These are phyloP conservation scores for Microtus richardsoni DNA, from an alignment of 2,113 vertebrate species.

Conservation along the genomic window DNA sequence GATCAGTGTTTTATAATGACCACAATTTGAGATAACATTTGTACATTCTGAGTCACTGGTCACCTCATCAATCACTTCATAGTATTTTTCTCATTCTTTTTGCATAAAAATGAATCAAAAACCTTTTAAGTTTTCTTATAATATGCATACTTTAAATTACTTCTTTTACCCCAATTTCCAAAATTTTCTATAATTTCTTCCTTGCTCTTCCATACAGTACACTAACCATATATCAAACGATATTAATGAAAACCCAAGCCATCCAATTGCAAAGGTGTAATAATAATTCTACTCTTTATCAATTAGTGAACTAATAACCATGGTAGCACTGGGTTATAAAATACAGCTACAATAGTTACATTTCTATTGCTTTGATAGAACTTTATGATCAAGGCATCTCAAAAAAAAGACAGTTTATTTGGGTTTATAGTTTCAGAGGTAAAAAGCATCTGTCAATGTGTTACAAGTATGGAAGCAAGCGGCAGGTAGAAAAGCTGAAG, in stretches of 20 bases:
- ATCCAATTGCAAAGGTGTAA: not conserved
- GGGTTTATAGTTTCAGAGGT: not conserved
- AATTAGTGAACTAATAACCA: not conserved
- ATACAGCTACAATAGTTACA: not conserved
- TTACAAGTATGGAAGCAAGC: not conserved
- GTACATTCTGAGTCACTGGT: not conserved
- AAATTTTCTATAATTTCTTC: not conserved
- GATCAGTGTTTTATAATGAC: not conserved
- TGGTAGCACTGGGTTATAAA: not conserved
- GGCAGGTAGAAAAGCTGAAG: not conserved
- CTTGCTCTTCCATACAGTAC: not conserved
- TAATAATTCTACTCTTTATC: not conserved
- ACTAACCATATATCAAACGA: not conserved
- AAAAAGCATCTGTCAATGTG: not conserved
- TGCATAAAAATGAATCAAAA: not conserved
- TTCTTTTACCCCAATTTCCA: not conserved
- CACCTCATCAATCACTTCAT: not conserved
- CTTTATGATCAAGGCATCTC: not conserved
- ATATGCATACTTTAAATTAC: not conserved
- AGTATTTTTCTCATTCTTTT: not conserved
- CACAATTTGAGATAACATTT: not conserved
- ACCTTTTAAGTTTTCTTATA: not conserved
- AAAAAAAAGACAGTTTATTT: not conserved
- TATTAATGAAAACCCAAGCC: not conserved
- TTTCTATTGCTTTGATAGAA: not conserved